Base-by-base conservation (phyloP, 2,113 vertebrate genomes). In the Ciconia maguari region DNA sequence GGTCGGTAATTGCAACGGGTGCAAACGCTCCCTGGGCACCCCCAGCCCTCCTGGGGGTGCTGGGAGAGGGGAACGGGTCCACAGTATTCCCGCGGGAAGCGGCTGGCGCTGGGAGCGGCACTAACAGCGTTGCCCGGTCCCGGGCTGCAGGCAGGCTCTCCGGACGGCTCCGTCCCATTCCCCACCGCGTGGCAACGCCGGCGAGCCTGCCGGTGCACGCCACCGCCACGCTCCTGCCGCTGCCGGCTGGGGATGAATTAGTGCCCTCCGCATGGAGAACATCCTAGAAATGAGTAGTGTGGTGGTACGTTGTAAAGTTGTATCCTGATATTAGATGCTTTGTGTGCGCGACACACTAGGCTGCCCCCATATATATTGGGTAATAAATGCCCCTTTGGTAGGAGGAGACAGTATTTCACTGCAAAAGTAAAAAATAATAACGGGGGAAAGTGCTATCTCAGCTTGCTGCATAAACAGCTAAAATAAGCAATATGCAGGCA, bases 401-500 rank as follows among this genome's bases (percentile, higher is more conserved):
- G 92, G 65, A 87, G 36, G 34, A 78, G 91, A 49, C 4, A 13
- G 38, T 95, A 96, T 97, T 97, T 98, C 93, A 96, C 13, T 78
- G 95, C 82, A 94, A 85, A 95, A 96, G 93, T 94, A 95, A 96
- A 97, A 97, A 95, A 93, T 93, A 91, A 96, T 77, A 93, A 61
- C 0, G 3, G 89, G 89, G 76, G 93, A 96, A 97, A 98, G 93
- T 98, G 97, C 97, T 71, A 9, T 84, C 93, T 98, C 98, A 98
- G 97, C 98, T 97, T 2, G 29, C 82, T 88, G 95, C 94, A 94
- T 95, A 97, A 97, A 92, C 51, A 87, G 97, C 97, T 97, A 94
- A 92, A 97, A 97, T 54, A 96, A 95, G 96, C 96, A 71, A 84
- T 57, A 69, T 61, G 93, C 88, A 88, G 94, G 78, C 96, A 84